These are phyloP conservation scores for Drosophila suzukii DNA, from an alignment of 1,140 invertebrate genomes.

Conservation along the genomic window DNA sequence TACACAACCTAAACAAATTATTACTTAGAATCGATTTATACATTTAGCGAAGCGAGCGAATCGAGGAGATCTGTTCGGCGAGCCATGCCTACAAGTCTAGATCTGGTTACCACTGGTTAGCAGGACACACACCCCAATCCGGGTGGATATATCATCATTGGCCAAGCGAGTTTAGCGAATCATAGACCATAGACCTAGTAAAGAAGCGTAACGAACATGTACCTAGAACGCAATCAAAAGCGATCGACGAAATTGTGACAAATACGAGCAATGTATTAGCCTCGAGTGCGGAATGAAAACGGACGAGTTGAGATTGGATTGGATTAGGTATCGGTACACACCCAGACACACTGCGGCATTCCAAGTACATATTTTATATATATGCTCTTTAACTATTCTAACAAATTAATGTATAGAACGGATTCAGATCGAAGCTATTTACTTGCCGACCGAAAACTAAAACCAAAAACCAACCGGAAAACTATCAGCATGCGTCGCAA, in stretches of 20 bases:
- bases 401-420: constrained; percentile 51
- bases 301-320: constrained; percentile 13
- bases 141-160: constrained; percentile 38
- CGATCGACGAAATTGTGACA: constrained; percentile 81
- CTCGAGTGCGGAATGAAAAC: constrained; percentile 11
- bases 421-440: constrained; percentile 55
- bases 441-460: constrained; percentile 25
- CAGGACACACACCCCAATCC: constrained; percentile 6
- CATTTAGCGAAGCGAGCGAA: constrained; percentile 35
- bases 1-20: constrained; percentile 48
- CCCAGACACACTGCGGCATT: constrained; percentile 38
- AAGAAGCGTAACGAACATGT: constrained; percentile 56
- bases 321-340: constrained; percentile 11
- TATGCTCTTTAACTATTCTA: constrained; percentile 69
- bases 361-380: constrained; percentile 81
- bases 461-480: constrained; percentile 22
- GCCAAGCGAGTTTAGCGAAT: constrained; percentile 30
- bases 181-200: constrained; percentile 47
- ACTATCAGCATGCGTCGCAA: constrained; percentile 49
- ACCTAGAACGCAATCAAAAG: constrained; percentile 80
- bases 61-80: constrained; percentile 23
- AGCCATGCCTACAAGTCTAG: constrained; percentile 23
- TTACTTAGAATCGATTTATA: constrained; percentile 69
- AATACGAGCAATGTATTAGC: constrained; percentile 57
- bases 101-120: constrained; percentile 23